These are phyloP conservation scores for Chloroceryle aenea DNA, from an alignment of 2,113 vertebrate genomes.

Conservation along the genomic window DNA sequence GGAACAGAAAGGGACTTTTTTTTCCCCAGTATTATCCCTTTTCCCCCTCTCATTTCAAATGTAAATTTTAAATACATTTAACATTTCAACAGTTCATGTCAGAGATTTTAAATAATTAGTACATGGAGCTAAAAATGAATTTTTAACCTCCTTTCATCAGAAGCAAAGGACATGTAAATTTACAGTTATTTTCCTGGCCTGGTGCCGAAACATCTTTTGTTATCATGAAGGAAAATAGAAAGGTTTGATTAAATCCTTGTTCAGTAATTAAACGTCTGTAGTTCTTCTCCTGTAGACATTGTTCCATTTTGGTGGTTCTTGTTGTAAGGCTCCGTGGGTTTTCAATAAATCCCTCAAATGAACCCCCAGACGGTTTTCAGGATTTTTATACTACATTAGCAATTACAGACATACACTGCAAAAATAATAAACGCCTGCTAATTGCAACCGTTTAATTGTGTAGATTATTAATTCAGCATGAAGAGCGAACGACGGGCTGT, in stretches of 20 bases:
- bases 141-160: constrained; percentile 50
- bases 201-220: constrained; percentile 39
- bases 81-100: not conserved
- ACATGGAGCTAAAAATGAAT: constrained; percentile 23
- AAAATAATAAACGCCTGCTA: constrained; percentile 45
- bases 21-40: not conserved
- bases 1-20: not conserved
- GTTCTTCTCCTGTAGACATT: constrained; percentile 1
- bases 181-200: constrained; percentile 35
- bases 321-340: constrained; percentile 20
- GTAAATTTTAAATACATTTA: constrained; percentile 40
- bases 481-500: not conserved
- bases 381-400: constrained; percentile 24
- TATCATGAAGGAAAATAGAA: constrained; percentile 15
- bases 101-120: constrained; percentile 50
- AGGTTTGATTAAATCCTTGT: constrained; percentile 60
- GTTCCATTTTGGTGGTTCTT: constrained; percentile 16
- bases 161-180: constrained; percentile 41
- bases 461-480: constrained; percentile 30
- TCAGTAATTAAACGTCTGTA: constrained; percentile 46
- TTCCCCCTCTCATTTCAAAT: not conserved
- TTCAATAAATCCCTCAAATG: constrained; percentile 43
- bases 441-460: constrained; percentile 36
- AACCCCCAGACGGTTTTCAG: constrained; percentile 41
- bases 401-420: not conserved